Conservation (phyloP, 2,888 invertebrate species). For the Andrena chrysosceles region DNA sequence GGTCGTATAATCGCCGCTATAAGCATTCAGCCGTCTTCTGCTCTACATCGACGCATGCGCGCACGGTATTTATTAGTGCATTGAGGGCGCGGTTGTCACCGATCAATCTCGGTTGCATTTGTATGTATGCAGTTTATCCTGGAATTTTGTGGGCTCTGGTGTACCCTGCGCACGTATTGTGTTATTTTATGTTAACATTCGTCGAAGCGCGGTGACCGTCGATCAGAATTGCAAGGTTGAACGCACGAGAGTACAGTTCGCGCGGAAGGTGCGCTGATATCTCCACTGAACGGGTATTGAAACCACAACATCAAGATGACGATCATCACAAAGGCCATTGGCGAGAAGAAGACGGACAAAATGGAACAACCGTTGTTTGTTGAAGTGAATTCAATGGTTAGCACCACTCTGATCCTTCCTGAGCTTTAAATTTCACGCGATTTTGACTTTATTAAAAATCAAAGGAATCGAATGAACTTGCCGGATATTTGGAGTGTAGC, state of each 20-base stretch:
- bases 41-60: constrained; percentile 49
- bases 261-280: constrained; percentile 1
- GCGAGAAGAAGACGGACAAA: constrained; percentile 90
- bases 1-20: background rate
- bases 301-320: constrained; percentile 88
- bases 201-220: constrained; percentile 29
- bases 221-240: background rate
- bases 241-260: constrained; percentile 1
- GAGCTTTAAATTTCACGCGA: background rate
- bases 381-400: constrained; percentile 84
- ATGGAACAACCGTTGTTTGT: constrained; percentile 89
- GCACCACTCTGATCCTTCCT: constrained; percentile 55
- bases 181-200: constrained; percentile 9
- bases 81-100: constrained; percentile 70
- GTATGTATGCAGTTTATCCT: constrained; percentile 60
- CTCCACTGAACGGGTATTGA: constrained; percentile 7
- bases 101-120: constrained; percentile 68
- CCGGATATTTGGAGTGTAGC: background rate
- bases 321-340: constrained; percentile 91
- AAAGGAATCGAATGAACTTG: background rate
- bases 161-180: constrained; percentile 16
- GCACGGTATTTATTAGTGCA: constrained; percentile 33
- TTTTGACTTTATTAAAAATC: background rate
- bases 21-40: constrained; percentile 14
- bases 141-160: constrained; percentile 33